Percentiles rank a stretch among this genome's conserved stretches.
These are phyloP conservation scores for Centropyge bicolor DNA, from an alignment of 2,797 vertebrate genomes.

Conservation along the genomic window DNA sequence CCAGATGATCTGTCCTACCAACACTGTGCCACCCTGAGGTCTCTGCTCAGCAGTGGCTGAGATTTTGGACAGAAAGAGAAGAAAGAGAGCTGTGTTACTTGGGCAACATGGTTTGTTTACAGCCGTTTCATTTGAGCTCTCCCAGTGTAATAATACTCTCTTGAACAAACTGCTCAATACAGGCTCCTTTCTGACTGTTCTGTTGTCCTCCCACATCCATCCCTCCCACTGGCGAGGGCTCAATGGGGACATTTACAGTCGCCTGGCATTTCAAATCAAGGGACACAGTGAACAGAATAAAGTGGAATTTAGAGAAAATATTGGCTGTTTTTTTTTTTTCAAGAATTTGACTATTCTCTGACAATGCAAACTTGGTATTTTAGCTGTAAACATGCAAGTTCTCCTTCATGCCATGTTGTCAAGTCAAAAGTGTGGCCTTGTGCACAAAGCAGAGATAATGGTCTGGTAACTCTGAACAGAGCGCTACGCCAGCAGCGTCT, in stretches of 20 bases:
- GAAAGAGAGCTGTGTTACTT: conserved; percentile 63
- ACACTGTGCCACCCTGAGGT: conserved; percentile 26
- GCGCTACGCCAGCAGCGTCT: conserved; percentile 18
- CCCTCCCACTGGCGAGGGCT: conserved; percentile 49
- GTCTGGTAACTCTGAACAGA: conserved; percentile 10
- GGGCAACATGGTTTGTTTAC: conserved; percentile 80
- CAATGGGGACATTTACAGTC: conserved; percentile 54
- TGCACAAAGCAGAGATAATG: conserved; percentile 22
- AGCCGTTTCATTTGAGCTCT: conserved; percentile 67
- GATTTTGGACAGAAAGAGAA: conserved; percentile 34
- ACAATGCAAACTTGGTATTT: background rate
- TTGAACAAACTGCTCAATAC: conserved; percentile 57
- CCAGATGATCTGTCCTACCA: background rate
- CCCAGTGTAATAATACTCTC: conserved; percentile 72
- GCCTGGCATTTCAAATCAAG: conserved; percentile 55
- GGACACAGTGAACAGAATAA: conserved; percentile 14
- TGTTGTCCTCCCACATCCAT: conserved; percentile 56
- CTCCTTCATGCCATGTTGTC: background rate
- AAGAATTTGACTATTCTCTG: background rate
- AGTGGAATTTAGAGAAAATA: conserved; percentile 9
- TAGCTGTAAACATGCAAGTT: background rate
- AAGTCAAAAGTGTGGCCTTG: conserved; percentile 4
- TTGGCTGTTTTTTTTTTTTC: background rate
- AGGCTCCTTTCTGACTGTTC: conserved; percentile 67
- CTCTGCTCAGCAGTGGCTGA: conserved; percentile 24